Evolutionary conservation across 1,140 invertebrate species (phyloP), one percentile per base, ranked within the genome.

Genomic region (Drosophila punjabiensis): DNA sequence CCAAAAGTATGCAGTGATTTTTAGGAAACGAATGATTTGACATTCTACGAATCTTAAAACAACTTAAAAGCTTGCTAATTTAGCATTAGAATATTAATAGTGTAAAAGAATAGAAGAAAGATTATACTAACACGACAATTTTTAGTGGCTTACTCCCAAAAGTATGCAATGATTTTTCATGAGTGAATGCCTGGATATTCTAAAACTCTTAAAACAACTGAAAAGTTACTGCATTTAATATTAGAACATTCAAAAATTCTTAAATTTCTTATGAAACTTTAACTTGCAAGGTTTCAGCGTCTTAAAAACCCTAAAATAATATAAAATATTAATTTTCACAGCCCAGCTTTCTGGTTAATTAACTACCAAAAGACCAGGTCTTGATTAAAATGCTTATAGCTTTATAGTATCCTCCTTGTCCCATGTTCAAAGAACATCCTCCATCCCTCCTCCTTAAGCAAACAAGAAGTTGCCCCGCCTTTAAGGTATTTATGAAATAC

Each of bases 401-500:
- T 33, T 66, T 63, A 43, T 43, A 63, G 63, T 63, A 28, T 43
- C 13, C 16, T 14, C 18, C 30, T 18, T 18, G 16, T 14, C 13
- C 11, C 14, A 32, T 43, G 39, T 63, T 66, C 37, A 55, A 55
- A 68, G 35, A 33, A 33, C 10, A 11, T 32, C 4, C 5, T 9
- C 7, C 18, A 3, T 24, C 6, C 16, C 45, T n/a, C 28, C 35
- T 33, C 7, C 16, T 28, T 33, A 16, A 5, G 5, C 48, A 67
- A 70, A 70, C 62, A 67, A 28, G 35, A n/a, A n/a, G 4, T n/a
- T 41, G 3, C 32, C n/a, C 48, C 24, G 18, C n/a, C 28, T 24
- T 50, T 16, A 39, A 30, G n/a, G 43, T 30, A 69, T 69, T 71
- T 69, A 71, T 69, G 65, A 58, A 71, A 39, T 58, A 71, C 47